phyloP scores from a whole-genome alignment of 2,113 vertebrate genomes.

The Stigmatopora nigra region DNA sequence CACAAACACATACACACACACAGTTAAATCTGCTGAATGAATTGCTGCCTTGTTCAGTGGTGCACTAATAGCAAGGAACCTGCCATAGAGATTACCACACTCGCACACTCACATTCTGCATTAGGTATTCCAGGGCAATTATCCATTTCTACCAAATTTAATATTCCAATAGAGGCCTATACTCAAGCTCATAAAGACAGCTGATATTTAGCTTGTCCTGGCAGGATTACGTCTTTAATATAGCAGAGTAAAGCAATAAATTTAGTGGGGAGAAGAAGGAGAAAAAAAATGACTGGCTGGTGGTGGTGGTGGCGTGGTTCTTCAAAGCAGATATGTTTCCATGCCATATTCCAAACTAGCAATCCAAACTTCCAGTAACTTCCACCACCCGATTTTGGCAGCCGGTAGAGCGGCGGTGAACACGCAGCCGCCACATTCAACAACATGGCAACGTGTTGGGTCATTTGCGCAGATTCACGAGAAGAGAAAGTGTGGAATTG shows the following conservation, averaged over 20 bases:
- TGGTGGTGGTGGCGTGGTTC: slow-evolving; percentile 5
- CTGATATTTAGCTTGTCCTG: slow-evolving; percentile 15
- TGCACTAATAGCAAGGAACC: slow-evolving; percentile 59
- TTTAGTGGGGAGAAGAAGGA: not conserved
- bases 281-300: not conserved
- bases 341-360: slow-evolving; percentile 8
- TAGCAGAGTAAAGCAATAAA: slow-evolving; percentile 1
- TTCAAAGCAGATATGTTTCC: slow-evolving; percentile 11
- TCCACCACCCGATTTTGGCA: slow-evolving; percentile 1
- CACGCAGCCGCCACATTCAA: not conserved
- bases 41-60: slow-evolving; percentile 65
- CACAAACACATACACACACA: slow-evolving; percentile 36
- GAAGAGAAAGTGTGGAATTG: not conserved
- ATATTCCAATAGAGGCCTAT: slow-evolving; percentile 36
- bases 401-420: not conserved
- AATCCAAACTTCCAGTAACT: slow-evolving; percentile 14
- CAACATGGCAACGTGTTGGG: slow-evolving; percentile 1
- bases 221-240: slow-evolving; percentile 2
- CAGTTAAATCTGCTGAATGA: slow-evolving; percentile 66
- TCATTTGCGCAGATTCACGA: not conserved
- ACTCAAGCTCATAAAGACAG: slow-evolving; percentile 14
- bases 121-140: slow-evolving; percentile 50
- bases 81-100: slow-evolving; percentile 51
- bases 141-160: slow-evolving; percentile 49
- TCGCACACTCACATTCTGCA: slow-evolving; percentile 16